These are phyloP conservation scores for Lasioglossum villosulum DNA, from an alignment of 2,888 invertebrate species.

Conservation along the genomic window DNA sequence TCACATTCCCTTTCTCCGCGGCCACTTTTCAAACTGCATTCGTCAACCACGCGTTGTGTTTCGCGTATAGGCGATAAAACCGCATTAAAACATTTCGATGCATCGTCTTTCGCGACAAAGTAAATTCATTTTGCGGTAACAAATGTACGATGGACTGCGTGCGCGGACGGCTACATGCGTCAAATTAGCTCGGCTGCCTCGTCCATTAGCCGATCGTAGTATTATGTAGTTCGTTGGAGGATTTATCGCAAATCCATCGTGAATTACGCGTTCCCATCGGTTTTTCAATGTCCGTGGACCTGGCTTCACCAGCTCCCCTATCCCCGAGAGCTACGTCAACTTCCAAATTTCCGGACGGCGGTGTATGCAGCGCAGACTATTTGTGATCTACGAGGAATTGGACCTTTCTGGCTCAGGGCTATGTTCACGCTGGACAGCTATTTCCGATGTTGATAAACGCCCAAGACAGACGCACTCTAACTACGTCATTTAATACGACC, in stretches of 20 bases:
- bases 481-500: slow-evolving; percentile 15
- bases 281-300: slow-evolving; percentile 63
- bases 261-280: slow-evolving; percentile 52
- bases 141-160: slow-evolving; percentile 14
- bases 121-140: slow-evolving; percentile 39
- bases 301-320: slow-evolving; percentile 17
- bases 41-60: background rate
- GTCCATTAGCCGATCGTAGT: slow-evolving; percentile 39
- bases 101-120: background rate
- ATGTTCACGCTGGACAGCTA: slow-evolving; percentile 73
- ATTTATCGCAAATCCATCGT: slow-evolving; percentile 55
- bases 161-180: slow-evolving; percentile 25
- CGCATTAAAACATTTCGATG: background rate
- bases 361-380: slow-evolving; percentile 63
- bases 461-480: slow-evolving; percentile 60
- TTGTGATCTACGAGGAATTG: slow-evolving; percentile 81
- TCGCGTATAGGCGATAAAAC: background rate
- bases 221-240: slow-evolving; percentile 40
- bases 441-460: slow-evolving; percentile 78
- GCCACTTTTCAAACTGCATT: background rate
- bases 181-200: slow-evolving; percentile 39
- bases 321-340: slow-evolving; percentile 69
- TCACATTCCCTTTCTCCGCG: background rate
- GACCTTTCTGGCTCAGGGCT: slow-evolving; percentile 78
- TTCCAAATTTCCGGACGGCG: slow-evolving; percentile 78